A percentile compares a stretch with the other conserved stretches of the same genome.
These are phyloP conservation scores for Pherbina coryleti DNA, from an alignment of 2,888 invertebrate genomes.

Conservation along the genomic window DNA sequence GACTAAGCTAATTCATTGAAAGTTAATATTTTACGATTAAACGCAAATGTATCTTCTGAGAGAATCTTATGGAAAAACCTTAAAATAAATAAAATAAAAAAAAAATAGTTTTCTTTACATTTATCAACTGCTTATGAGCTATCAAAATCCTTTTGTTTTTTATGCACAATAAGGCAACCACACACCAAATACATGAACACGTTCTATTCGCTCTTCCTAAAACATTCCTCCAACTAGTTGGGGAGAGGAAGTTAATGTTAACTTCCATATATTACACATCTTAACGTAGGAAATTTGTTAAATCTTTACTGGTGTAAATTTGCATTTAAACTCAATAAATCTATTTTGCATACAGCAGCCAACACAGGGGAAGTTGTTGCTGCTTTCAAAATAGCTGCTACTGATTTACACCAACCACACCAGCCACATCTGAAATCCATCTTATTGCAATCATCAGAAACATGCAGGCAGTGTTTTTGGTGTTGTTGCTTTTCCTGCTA, in stretches of 20 bases:
- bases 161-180: background rate
- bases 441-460: constrained; percentile 26
- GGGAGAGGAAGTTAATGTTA: background rate
- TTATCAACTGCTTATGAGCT: no score
- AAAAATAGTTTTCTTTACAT: no score
- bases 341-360: constrained; percentile 61
- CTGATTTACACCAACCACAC: constrained; percentile 27
- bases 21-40: background rate
- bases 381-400: constrained; percentile 21
- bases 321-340: constrained; percentile 69
- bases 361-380: constrained; percentile 4
- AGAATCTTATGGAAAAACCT: no score
- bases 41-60: no score
- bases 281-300: constrained; percentile 16
- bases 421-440: constrained; percentile 24
- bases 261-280: no score
- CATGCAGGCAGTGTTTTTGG: constrained; percentile 14
- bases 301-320: constrained; percentile 53
- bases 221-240: background rate
- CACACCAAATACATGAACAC: background rate
- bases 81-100: no score
- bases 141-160: background rate
- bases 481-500: constrained; percentile 7
- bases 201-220: background rate
- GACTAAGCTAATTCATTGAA: background rate